These are phyloP conservation scores for Erpobdella octoculata DNA, from an alignment of 2,888 invertebrate species.

Conservation along the genomic window DNA sequence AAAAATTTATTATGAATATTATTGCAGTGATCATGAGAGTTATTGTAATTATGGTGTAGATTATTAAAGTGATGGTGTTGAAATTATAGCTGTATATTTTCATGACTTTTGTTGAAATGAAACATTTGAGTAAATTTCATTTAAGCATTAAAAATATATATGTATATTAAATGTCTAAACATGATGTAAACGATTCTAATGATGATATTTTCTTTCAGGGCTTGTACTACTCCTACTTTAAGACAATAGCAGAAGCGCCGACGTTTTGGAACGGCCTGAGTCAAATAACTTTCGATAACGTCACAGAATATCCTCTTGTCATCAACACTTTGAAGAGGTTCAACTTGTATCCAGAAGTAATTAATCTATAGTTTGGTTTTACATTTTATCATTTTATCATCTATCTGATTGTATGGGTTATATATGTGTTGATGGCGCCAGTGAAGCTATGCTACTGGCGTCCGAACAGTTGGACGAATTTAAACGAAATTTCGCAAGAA, in stretches of 20 bases:
- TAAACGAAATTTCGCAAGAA: too few relatives aligned
- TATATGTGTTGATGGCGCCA: not conserved
- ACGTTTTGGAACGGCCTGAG: conserved; percentile 61
- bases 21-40: too few relatives aligned
- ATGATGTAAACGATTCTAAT: conserved; percentile 15
- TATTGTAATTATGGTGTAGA: too few relatives aligned
- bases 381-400: not conserved
- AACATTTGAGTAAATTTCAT: too few relatives aligned
- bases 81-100: too few relatives aligned
- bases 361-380: not conserved
- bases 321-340: conserved; percentile 75
- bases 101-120: too few relatives aligned
- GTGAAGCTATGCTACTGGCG: too few relatives aligned
- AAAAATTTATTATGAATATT: too few relatives aligned
- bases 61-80: too few relatives aligned
- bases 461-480: too few relatives aligned
- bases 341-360: conserved; percentile 75
- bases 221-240: conserved; percentile 80
- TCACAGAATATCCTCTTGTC: conserved; percentile 71
- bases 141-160: not conserved
- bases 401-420: not conserved
- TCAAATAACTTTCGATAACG: conserved; percentile 62
- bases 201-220: conserved; percentile 55
- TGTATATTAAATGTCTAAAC: not conserved
- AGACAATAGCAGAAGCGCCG: conserved; percentile 66